phyloP scores from a whole-genome alignment of 2,888 invertebrate species.

The Cataglyphis livida region DNA sequence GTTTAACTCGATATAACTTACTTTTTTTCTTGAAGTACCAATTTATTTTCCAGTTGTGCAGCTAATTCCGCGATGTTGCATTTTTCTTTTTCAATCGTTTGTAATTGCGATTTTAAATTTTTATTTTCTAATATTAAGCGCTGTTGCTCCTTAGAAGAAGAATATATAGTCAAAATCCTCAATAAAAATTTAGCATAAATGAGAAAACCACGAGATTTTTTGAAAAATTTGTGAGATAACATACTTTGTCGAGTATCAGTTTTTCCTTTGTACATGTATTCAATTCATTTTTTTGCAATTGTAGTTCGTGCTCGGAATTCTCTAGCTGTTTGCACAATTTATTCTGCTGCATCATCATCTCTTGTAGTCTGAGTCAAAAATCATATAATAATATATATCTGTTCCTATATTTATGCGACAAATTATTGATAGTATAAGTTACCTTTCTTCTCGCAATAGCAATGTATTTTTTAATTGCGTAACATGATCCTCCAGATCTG shows the following conservation, averaged over 20 bases:
- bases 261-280: conserved; percentile 58
- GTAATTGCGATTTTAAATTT: conserved; percentile 56
- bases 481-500: conserved; percentile 35
- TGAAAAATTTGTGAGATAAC: background rate
- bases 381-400: background rate
- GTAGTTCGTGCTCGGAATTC: conserved; percentile 15
- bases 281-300: conserved; percentile 56
- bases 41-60: conserved; percentile 44
- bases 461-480: conserved; percentile 31
- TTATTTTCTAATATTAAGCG: conserved; percentile 53
- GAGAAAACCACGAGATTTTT: background rate
- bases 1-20: conserved; percentile 35
- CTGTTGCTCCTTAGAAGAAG: conserved; percentile 64
- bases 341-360: conserved; percentile 16
- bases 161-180: background rate
- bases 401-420: background rate
- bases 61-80: conserved; percentile 36
- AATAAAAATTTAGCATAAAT: conserved; percentile 23
- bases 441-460: conserved; percentile 61
- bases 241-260: conserved; percentile 57
- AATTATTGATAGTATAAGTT: conserved; percentile 20
- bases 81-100: conserved; percentile 56
- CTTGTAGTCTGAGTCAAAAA: conserved; percentile 50
- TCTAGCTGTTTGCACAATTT: conserved; percentile 59
- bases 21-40: conserved; percentile 61